Evolutionary conservation across 2,888 invertebrate species (phyloP).

Genomic region (Rhingia rostrata): DNA sequence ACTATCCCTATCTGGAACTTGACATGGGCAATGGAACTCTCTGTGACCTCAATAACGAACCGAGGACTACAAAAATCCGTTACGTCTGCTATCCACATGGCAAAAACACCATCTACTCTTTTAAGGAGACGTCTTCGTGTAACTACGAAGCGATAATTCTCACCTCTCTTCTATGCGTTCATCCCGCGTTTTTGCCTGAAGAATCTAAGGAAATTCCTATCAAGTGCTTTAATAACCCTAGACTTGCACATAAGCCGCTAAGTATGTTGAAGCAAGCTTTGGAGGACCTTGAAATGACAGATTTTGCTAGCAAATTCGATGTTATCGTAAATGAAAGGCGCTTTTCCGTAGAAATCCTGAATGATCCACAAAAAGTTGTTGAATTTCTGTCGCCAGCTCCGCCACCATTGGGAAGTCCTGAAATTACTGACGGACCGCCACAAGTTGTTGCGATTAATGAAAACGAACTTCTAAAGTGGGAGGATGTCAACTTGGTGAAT

Average conservation of each 20-base stretch:
- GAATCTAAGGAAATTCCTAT: conserved; percentile 91
- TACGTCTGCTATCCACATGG: conserved; percentile 95
- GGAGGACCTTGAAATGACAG: conserved; percentile 87
- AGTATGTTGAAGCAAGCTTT: conserved; percentile 88
- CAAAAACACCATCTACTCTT: conserved; percentile 94
- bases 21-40: conserved; percentile 94
- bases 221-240: conserved; percentile 88
- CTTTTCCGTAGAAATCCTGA: conserved; percentile 44
- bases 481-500: background rate
- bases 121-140: conserved; percentile 96
- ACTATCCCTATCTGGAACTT: conserved; percentile 94
- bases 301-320: conserved; percentile 49
- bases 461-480: conserved; percentile 19
- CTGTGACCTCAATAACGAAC: conserved; percentile 95
- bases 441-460: conserved; percentile 9
- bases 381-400: conserved; percentile 34
- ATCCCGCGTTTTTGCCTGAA: conserved; percentile 93
- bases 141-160: conserved; percentile 96
- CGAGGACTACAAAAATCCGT: conserved; percentile 90
- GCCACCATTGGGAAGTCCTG: conserved; percentile 10
- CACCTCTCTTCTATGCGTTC: conserved; percentile 92
- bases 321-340: conserved; percentile 47
- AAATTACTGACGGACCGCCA: conserved; percentile 27
- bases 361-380: conserved; percentile 50
- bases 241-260: conserved; percentile 88